These are phyloP conservation scores for Drosophila paranaensis DNA, from an alignment of 2,888 invertebrate species.

Conservation along the genomic window DNA sequence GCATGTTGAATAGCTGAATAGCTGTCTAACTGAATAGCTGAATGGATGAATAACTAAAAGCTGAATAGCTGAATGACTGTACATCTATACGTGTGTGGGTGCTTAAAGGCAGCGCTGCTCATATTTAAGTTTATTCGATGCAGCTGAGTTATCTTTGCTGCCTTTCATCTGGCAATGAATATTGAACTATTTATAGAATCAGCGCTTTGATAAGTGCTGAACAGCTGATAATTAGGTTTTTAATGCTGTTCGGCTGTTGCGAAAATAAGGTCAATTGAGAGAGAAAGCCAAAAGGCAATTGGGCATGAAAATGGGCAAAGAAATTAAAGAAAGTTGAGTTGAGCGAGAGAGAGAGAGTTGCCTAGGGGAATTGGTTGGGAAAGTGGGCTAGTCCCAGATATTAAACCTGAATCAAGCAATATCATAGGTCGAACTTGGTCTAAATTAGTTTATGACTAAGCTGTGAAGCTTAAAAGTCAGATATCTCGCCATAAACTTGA, in stretches of 20 bases:
- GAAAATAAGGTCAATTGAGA: background rate
- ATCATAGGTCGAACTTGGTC: no score
- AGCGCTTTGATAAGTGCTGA: background rate
- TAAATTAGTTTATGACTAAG: no score
- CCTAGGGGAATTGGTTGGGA: no score
- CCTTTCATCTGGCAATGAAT: background rate
- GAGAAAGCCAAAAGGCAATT: no score
- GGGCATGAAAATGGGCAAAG: no score
- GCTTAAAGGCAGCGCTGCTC: background rate
- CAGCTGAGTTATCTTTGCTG: background rate
- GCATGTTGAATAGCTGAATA: background rate
- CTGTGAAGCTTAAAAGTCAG: no score
- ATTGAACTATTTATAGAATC: background rate
- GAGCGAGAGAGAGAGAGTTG: no score
- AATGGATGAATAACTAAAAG: background rate
- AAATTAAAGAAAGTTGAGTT: no score
- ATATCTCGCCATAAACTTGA: no score
- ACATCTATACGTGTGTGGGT: background rate
- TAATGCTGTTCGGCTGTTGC: background rate
- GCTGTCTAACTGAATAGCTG: background rate
- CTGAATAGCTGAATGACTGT: background rate
- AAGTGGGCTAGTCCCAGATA: no score
- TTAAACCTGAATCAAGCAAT: no score
- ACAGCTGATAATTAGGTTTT: background rate
- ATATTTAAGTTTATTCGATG: constrained; percentile 1